A percentile compares a stretch with the other conserved stretches of the same genome.
Evolutionary conservation across 2,797 vertebrate species (phyloP).

Genomic region (Sciaenops ocellatus): DNA sequence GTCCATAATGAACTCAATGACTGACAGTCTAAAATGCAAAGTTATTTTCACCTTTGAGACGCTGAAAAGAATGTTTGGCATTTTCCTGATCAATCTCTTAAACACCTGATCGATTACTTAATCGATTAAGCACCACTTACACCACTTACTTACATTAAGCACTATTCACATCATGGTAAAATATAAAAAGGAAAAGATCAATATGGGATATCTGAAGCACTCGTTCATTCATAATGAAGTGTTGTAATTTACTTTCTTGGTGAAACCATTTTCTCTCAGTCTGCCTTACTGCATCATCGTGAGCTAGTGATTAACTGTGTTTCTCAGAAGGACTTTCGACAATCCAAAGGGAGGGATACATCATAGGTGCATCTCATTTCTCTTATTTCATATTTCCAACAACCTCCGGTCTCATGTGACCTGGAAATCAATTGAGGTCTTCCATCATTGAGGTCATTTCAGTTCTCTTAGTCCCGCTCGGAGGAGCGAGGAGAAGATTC

Average conservation of each 20-base stretch:
- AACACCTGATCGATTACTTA: neutral
- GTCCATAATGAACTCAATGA: neutral
- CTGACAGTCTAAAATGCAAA: neutral
- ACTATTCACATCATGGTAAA: neutral
- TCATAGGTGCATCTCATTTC: constrained; percentile 51
- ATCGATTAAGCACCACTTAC: neutral
- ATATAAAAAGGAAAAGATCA: neutral
- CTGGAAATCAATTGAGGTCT: constrained; percentile 58
- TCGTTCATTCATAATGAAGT: constrained; percentile 21
- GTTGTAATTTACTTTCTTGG: constrained; percentile 17
- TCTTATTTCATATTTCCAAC: constrained; percentile 58
- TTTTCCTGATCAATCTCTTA: neutral
- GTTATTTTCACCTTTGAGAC: neutral
- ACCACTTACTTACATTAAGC: neutral
- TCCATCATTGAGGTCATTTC: constrained; percentile 45
- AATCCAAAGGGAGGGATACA: constrained; percentile 33
- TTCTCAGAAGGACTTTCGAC: constrained; percentile 47
- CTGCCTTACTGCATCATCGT: constrained; percentile 9
- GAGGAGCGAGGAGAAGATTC: constrained; percentile 19
- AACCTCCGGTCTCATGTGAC: constrained; percentile 49
- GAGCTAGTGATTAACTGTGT: constrained; percentile 39
- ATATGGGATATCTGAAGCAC: constrained; percentile 7
- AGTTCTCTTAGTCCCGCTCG: constrained; percentile 26
- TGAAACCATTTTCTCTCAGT: constrained; percentile 10
- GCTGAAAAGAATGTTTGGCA: neutral